Evolutionary conservation across 2,797 vertebrate species (phyloP), one percentile per base, ranked within the genome.

Genomic region (Arctocebus calabarensis): DNA sequence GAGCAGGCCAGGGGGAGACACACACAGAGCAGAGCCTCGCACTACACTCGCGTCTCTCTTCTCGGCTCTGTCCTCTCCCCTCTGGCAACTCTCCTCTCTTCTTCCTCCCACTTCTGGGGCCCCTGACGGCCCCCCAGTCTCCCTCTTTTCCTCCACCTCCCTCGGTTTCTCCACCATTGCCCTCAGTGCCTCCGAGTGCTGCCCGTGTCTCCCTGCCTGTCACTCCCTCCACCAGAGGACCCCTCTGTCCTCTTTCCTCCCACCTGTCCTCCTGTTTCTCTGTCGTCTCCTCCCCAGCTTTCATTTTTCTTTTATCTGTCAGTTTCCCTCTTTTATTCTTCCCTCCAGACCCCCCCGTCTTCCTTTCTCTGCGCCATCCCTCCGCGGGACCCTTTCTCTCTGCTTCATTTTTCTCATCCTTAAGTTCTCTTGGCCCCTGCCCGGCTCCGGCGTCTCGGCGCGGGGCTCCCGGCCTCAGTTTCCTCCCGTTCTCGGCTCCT

Each of bases 401-500:
- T 23, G 70, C 27, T 55, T 57, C 37, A 2, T 4, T 82, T 93
- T 68, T 45, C 83, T 37, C 48, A 3, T 55, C 20, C 59, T 29
- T 22, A 43, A 61, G 37, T 82, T 55, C 57, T 74, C 83, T 22
- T 16, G 2, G n/a, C 9, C 82, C 78, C 66, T 19, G 23, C 45
- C 75, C 71, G 0, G 19, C n/a, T 57, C 48, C 5, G 61, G 32
- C 52, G 40, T 32, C 52, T 78, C 88, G 94, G 17, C 23, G 11
- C 81, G 1, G 84, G 25, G 32, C 62, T 84, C 43, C 82, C 64
- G 3, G 96, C 93, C 96, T 96, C 96, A 96, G 94, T 96, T 94
- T 96, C 97, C 96, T 96, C 94, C 95, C 89, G 66, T 57, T 92
- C 89, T 57, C 1, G 62, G 22, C 79, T 92, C 89, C 93, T 95